phyloP scores from a whole-genome alignment of 2,888 invertebrate genomes.

The Apantesis nais region DNA sequence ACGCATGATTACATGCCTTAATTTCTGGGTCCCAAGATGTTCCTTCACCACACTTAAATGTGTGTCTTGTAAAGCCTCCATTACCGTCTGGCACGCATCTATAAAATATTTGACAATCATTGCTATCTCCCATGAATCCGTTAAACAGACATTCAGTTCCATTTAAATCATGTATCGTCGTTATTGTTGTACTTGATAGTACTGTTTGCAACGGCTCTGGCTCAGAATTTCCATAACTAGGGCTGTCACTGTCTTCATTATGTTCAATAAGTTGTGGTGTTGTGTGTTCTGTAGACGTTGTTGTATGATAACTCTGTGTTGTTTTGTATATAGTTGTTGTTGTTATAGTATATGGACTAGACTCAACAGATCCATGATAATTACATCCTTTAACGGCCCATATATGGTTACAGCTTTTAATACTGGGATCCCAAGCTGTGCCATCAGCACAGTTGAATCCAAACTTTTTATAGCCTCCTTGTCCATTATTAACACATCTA shows the following conservation, averaged over 20 bases:
- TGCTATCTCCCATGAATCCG: slow-evolving; percentile 86
- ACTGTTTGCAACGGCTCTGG: slow-evolving; percentile 26
- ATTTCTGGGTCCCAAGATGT: slow-evolving; percentile 87
- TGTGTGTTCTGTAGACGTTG: slow-evolving; percentile 36
- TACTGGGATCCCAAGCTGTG: slow-evolving; percentile 86
- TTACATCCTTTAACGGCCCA: slow-evolving; percentile 72
- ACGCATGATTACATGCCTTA: slow-evolving; percentile 86
- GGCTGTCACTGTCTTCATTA: slow-evolving; percentile 44
- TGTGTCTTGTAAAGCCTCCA: slow-evolving; percentile 84
- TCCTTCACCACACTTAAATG: slow-evolving; percentile 89
- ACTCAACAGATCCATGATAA: slow-evolving; percentile 35
- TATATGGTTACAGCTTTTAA: slow-evolving; percentile 86
- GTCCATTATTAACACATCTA: slow-evolving; percentile 86
- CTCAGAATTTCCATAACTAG: slow-evolving; percentile 50
- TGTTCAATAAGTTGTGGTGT: slow-evolving; percentile 30
- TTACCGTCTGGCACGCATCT: slow-evolving; percentile 88
- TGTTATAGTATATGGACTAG: slow-evolving; percentile 29
- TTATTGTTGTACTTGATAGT: slow-evolving; percentile 30
- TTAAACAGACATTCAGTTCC: slow-evolving; percentile 70
- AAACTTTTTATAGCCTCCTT: slow-evolving; percentile 77
- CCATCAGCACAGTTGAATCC: slow-evolving; percentile 86
- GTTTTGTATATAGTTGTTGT: slow-evolving; percentile 38
- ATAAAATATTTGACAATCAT: slow-evolving; percentile 87
- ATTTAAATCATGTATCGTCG: slow-evolving; percentile 20
- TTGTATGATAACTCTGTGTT: slow-evolving; percentile 40